These are phyloP conservation scores for Ashinkailepas kermadecensis DNA, from an alignment of 2,888 invertebrate genomes.

Conservation along the genomic window DNA sequence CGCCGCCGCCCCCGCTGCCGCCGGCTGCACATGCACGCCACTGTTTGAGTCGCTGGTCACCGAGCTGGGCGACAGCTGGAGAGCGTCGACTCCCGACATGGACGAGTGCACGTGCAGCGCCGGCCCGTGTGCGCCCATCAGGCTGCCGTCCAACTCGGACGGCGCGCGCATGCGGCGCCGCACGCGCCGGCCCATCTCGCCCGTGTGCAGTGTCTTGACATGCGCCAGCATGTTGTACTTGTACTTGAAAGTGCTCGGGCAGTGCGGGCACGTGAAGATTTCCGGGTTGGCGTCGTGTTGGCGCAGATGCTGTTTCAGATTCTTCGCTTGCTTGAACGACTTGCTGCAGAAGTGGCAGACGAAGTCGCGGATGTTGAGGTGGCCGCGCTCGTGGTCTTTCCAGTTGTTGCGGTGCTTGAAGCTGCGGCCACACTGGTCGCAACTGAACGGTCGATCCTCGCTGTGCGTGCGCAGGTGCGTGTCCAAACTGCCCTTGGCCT, in stretches of 20 bases:
- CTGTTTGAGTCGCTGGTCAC: conserved; percentile 12
- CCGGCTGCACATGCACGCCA: not conserved
- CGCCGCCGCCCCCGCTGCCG: not conserved
- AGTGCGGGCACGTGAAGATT: conserved; percentile 20
- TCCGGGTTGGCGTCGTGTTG: conserved; percentile 27
- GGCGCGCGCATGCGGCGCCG: conserved; percentile 13
- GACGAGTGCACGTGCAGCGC: not conserved
- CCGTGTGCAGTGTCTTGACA: conserved; percentile 22
- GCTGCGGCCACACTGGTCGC: conserved; percentile 26
- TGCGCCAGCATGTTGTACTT: conserved; percentile 24
- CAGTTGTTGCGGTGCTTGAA: conserved; percentile 31
- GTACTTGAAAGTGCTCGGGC: conserved; percentile 20
- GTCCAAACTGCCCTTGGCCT: conserved; percentile 29
- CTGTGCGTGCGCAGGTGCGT: conserved; percentile 30
- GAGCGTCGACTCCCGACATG: not conserved
- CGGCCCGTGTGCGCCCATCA: not conserved
- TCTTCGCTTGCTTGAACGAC: conserved; percentile 29
- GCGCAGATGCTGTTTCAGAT: conserved; percentile 28
- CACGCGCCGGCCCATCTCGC: conserved; percentile 20
- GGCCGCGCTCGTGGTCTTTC: conserved; percentile 29
- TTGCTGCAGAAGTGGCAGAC: conserved; percentile 30
- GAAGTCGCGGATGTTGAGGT: conserved; percentile 30
- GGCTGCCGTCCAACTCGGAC: not conserved
- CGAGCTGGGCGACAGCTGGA: conserved; percentile 13
- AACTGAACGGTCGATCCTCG: conserved; percentile 29